Conservation (phyloP, 2,888 invertebrate species). For the Nephrotoma flavescens region DNA sequence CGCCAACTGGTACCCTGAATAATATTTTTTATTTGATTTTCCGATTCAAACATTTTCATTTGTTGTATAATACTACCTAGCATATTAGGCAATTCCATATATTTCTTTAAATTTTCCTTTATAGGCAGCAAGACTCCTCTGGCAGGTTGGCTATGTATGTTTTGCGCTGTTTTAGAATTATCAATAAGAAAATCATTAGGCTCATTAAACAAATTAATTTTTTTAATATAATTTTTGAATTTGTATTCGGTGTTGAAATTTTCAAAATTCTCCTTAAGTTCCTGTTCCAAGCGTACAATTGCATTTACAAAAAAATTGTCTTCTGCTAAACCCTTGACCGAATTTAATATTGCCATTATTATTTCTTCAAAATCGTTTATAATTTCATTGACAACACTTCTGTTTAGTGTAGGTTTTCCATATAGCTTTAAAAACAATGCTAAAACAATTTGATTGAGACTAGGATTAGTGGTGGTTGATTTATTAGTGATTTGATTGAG, state of each 20-base stretch:
- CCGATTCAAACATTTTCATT: neutral
- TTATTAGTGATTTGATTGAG: neutral
- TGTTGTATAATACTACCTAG: neutral
- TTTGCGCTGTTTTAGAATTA: neutral
- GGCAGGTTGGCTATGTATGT: neutral
- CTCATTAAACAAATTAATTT: neutral
- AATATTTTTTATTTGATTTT: neutral
- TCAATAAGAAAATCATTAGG: conserved; percentile 4
- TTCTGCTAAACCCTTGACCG: neutral
- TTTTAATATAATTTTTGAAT: conserved; percentile 3
- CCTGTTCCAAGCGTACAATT: neutral
- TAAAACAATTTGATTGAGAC: neutral
- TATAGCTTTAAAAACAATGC: neutral
- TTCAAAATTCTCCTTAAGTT: neutral
- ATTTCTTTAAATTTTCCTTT: conserved; percentile 2
- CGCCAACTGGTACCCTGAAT: neutral
- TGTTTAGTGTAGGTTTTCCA: neutral
- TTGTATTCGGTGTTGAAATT: conserved; percentile 4
- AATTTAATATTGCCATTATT: neutral
- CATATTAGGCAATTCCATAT: neutral
- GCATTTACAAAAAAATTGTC: neutral
- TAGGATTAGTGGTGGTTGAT: neutral
- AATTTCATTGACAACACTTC: neutral
- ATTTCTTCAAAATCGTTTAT: neutral
- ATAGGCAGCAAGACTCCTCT: conserved; percentile 1